Conservation (phyloP, 2,888 invertebrate genomes). For the Pyrrhosoma nymphula region DNA sequence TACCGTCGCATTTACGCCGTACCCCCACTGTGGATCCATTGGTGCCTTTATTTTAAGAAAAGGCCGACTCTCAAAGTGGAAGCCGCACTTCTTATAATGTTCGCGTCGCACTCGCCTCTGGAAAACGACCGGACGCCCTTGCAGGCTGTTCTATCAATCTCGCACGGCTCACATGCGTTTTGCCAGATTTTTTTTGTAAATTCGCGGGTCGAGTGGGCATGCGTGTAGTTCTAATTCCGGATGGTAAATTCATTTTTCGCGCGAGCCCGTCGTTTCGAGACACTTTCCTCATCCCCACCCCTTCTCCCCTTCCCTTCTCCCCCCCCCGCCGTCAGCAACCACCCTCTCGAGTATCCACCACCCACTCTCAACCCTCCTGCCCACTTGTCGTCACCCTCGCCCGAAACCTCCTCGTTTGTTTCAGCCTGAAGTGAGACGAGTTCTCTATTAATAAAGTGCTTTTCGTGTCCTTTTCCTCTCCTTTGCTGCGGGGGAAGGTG, state of each 20-base stretch:
- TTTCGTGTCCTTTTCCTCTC: background rate
- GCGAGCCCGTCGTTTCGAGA: background rate
- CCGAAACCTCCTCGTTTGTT: background rate
- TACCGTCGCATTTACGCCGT: no score
- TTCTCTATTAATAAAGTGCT: conserved; percentile 52
- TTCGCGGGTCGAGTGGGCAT: background rate
- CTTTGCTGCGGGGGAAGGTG: background rate
- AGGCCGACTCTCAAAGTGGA: background rate
- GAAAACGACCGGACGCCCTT: background rate
- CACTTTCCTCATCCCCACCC: background rate
- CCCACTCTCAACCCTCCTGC: background rate
- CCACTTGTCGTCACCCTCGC: background rate
- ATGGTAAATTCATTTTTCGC: background rate
- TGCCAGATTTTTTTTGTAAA: background rate
- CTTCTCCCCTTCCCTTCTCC: background rate
- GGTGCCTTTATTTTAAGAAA: no score
- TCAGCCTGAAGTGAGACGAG: background rate
- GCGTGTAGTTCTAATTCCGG: background rate
- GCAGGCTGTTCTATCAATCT: background rate
- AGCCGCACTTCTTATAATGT: background rate
- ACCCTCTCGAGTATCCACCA: background rate
- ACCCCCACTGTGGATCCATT: no score
- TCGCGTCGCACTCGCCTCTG: background rate
- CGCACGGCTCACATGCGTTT: background rate
- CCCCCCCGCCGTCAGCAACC: background rate